Base-by-base conservation (phyloP, 2,888 invertebrate genomes). In the Melolontha melolontha region DNA sequence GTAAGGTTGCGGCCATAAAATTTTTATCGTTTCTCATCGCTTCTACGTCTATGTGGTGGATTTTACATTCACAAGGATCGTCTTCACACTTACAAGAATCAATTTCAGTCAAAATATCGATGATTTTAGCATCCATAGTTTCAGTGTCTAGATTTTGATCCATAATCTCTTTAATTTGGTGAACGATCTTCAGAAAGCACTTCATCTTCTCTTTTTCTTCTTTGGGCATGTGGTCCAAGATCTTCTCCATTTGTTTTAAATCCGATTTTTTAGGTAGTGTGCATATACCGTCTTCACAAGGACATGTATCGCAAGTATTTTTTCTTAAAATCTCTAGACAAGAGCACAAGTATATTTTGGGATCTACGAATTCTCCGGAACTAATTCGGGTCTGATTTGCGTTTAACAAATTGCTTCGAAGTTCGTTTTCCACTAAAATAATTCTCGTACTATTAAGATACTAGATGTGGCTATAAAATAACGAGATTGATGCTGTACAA, bases 201-300 rank as follows among this genome's bases (percentile, higher is more conserved):
- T 59, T 59, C 40, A 66, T 14, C 7, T 41, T 41, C 2, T 16
- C 14, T 0, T 41, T 40, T n/a, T 66, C 34, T 1, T 16, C 12
- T 14, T 22, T 14, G 2, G 66, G 66, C 8, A 59, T 29, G 16
- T 66, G 39, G 11, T 66, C 29, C 16, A 47, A 27, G 6, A 66
- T 7, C 6, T 59, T 14, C 22, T 66, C 50, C 22, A 66, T 39
- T 22, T 41, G 40, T 27, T 59, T 22, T 1, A 41, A 12, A 17
- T 59, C 57, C 5, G 34, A 12, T 41, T 57, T 17, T 10, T 44
- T 17, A 1, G 66, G 59, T 14, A 12, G 22, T 5, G 27, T 8
- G 39, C 65, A 66, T n/a, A 55, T 55, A 14, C 66, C 66, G 7
- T 57, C 22, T 12, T 51, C 50, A 29, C 66, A 66, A 27, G 57